Percentiles rank a stretch among this genome's conserved stretches.
These are phyloP conservation scores for Bombus ignitus DNA, from an alignment of 1,140 invertebrate genomes.

Conservation along the genomic window DNA sequence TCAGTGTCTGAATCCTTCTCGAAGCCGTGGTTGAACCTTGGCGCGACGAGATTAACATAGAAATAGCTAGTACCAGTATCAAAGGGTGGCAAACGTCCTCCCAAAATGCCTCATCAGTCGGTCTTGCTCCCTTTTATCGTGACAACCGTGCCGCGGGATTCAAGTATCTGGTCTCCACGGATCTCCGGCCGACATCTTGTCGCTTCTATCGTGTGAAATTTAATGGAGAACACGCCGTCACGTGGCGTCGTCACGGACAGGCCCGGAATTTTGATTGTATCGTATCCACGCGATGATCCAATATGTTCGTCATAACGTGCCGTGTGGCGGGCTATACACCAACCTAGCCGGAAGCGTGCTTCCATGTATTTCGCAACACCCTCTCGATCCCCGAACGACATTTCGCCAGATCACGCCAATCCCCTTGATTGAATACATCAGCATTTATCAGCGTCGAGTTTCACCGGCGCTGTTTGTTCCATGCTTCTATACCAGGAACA, in stretches of 20 bases:
- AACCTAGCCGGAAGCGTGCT: background rate
- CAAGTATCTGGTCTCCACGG: conserved; percentile 54
- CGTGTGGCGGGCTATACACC: conserved; percentile 47
- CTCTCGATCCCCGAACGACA: conserved; percentile 57
- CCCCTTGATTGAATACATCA: conserved; percentile 73
- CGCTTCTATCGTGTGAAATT: conserved; percentile 73
- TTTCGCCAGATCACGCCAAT: conserved; percentile 69
- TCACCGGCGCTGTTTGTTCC: background rate
- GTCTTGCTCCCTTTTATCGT: conserved; percentile 3
- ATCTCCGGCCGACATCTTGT: conserved; percentile 56
- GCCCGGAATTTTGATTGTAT: conserved; percentile 76
- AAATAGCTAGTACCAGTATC: conserved; percentile 33
- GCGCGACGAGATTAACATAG: conserved; percentile 23
- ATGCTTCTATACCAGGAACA: background rate
- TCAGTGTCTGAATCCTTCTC: background rate
- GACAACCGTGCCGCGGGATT: conserved; percentile 34
- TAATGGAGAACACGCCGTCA: conserved; percentile 73
- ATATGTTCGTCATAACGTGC: conserved; percentile 72
- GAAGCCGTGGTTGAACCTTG: background rate
- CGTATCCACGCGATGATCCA: conserved; percentile 75
- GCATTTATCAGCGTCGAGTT: conserved; percentile 60
- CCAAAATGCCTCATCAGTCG: background rate
- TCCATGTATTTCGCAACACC: conserved; percentile 44
- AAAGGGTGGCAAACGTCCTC: conserved; percentile 1
- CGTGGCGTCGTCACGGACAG: conserved; percentile 59